Conservation (phyloP, 2,888 invertebrate genomes). For the Thysanoteuthis rhombus region DNA sequence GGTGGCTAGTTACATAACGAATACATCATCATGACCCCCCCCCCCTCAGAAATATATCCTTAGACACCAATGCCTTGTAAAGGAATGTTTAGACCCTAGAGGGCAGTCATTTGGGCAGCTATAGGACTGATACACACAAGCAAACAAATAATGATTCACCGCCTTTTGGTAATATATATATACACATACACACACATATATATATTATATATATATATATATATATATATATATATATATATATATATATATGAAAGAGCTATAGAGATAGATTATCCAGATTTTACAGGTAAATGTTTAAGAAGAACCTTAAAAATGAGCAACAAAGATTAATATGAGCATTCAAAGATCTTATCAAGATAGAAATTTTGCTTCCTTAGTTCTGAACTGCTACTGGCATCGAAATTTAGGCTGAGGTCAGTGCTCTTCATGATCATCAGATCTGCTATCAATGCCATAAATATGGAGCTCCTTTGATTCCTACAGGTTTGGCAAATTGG, state of each 20-base stretch:
- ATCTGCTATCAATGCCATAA: background rate
- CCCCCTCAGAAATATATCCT: too few species aligned
- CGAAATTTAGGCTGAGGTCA: background rate
- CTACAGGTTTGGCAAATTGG: background rate
- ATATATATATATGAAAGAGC: too few species aligned
- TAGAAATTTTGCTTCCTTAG: background rate
- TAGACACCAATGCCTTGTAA: too few species aligned
- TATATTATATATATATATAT: background rate
- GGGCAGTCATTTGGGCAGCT: too few species aligned
- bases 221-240: too few species aligned
- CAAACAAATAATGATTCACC: too few species aligned
- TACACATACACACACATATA: too few species aligned
- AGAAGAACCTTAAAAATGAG: background rate
- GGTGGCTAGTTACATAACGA: too few species aligned
- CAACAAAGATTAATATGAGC: background rate
- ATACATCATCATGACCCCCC: too few species aligned
- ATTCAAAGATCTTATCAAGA: background rate
- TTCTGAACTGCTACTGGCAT: background rate
- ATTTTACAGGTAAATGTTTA: background rate
- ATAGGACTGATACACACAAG: too few species aligned
- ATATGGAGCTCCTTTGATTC: background rate
- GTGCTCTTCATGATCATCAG: background rate
- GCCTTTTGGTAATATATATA: too few species aligned
- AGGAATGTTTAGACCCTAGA: too few species aligned
- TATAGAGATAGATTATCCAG: background rate